Conservation (phyloP, 2,113 vertebrate species). For the Microcebus jonahi region DNA sequence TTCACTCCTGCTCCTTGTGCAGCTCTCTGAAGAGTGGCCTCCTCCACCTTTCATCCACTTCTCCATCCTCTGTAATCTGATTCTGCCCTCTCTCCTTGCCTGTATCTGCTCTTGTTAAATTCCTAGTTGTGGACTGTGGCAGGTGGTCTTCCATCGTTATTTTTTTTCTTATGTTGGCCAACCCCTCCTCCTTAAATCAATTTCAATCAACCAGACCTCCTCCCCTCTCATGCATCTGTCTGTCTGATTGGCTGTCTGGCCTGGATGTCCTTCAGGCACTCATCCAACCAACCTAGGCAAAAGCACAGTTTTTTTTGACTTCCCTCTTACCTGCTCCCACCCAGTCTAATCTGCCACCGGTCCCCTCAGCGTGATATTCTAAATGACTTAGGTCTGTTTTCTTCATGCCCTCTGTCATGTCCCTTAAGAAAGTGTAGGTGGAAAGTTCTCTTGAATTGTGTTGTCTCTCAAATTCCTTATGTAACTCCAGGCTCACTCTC, state of each 20-base stretch:
- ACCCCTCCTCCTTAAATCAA: neutral
- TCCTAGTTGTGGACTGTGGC: neutral
- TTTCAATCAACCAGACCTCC: neutral
- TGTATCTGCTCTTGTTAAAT: neutral
- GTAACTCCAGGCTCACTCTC: neutral
- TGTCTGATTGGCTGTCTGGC: too few relatives aligned
- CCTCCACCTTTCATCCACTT: neutral
- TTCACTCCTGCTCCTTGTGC: neutral
- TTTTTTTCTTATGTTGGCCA: neutral
- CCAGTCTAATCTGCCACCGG: too few relatives aligned
- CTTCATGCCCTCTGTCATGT: neutral
- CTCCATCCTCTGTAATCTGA: neutral
- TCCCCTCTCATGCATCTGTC: accelerated
- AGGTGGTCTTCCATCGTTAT: neutral
- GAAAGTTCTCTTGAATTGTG: neutral
- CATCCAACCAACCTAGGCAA: neutral
- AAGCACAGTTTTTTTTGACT: neutral
- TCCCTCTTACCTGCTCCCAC: neutral
- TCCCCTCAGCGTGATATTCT: neutral
- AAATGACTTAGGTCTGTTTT: neutral
- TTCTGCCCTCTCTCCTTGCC: neutral
- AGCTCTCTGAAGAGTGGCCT: too few relatives aligned
- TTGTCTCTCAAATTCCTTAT: neutral
- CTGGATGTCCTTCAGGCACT: neutral
- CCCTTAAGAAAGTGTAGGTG: neutral